Evolutionary conservation across 2,888 invertebrate genomes (phyloP), one percentile per base, ranked within the genome.

Genomic region (Pseudococcus jackbeardsleyi): DNA sequence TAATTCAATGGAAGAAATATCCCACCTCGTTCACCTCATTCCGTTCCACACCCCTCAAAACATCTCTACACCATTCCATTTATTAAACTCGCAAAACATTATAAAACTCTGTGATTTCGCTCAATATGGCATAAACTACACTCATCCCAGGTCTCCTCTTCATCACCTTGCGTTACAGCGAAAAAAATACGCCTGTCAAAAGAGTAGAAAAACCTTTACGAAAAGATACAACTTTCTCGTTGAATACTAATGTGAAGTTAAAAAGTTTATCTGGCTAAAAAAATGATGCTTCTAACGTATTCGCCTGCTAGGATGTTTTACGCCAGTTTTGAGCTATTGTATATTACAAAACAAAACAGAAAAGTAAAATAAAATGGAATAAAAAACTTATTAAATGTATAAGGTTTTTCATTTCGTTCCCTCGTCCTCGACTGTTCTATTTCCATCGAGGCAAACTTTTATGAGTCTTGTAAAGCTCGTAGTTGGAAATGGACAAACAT

Each of bases 151-250:
- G 0, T 22, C 6, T 22, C 12, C 11, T 22, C 64, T 64, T 22
- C 59, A 19, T 19, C 59, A 8, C 9, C 22, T 64, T 19, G 15
- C 6, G 8, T 22, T 64, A 64, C 64, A 19, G n/a, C 33, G n/a
- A 39, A 77, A 77, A 68, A 82, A 82, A 72, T 42, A 82, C 46
- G 79, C 79, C 46, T 82, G 79, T 82, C 79, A 82, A 82, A 82
- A 82, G 79, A 39, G 12, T 9, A 11, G 59, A 22, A 82, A 82
- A 82, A 82, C 46, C 46, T 82, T 82, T 46, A 46, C 39, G 19
- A 46, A 46, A 82, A 82, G 79, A 42, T 82, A 82, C 33, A 46
- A 82, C 79, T 82, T 82, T 82, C 79, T 46, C 79, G 79, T 82
- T 46, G 79, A 82, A 82, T 82, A 46, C 46, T 82, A 82, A 82